Evolutionary conservation across 1,140 invertebrate genomes (phyloP).

Genomic region (Ceratosolen solmsi): DNA sequence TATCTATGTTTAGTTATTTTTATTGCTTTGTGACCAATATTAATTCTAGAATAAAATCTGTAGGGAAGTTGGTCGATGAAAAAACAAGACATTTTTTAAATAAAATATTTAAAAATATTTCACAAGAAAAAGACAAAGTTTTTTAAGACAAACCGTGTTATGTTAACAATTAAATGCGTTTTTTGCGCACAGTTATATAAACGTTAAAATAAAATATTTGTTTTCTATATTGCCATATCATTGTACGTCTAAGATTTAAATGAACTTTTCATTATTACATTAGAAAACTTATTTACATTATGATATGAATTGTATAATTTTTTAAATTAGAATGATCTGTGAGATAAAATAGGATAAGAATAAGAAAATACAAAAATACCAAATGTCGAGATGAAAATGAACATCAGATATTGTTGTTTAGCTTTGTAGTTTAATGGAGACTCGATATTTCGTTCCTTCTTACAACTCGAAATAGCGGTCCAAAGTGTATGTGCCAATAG

Average conservation of each 20-base stretch:
- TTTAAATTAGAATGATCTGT: background rate
- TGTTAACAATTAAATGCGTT: background rate
- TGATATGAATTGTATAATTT: background rate
- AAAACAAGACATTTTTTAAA: constrained; percentile 21
- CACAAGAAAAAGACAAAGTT: constrained; percentile 20
- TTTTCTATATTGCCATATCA: background rate
- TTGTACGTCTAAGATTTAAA: constrained; percentile 1
- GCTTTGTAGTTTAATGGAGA: constrained; percentile 36
- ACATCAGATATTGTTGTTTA: constrained; percentile 44
- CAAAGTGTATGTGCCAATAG: constrained; percentile 70
- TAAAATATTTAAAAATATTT: constrained; percentile 33
- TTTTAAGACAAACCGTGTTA: background rate
- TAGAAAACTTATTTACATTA: constrained; percentile 14
- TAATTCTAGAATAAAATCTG: background rate
- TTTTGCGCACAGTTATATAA: background rate
- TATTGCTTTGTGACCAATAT: constrained; percentile 28
- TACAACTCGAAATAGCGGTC: constrained; percentile 60
- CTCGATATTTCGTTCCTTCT: constrained; percentile 51
- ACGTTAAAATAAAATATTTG: background rate
- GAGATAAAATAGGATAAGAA: background rate
- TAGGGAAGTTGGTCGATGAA: too few species aligned
- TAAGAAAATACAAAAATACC: background rate
- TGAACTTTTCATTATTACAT: constrained; percentile 36
- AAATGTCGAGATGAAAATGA: constrained; percentile 1
- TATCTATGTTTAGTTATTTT: constrained; percentile 44